phyloP scores from a whole-genome alignment of 2,797 vertebrate species.

The Eurystomus glaucurus region DNA sequence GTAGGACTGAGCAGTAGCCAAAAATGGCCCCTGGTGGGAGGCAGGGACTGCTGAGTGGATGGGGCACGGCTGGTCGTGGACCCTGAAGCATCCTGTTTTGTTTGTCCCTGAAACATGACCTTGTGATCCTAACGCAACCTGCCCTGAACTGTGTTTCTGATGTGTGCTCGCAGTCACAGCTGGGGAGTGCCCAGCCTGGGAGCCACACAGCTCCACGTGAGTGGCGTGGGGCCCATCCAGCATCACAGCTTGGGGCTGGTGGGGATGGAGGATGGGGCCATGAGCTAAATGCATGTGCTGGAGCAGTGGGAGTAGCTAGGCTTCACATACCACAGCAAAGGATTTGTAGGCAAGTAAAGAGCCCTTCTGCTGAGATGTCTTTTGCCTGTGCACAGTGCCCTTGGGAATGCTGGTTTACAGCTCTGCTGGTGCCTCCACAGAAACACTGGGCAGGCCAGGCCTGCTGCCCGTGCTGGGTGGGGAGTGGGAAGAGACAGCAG shows the following conservation, averaged over 20 bases:
- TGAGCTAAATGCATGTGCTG: neutral
- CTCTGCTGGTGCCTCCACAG: neutral
- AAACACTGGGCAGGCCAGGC: neutral
- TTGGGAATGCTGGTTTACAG: neutral
- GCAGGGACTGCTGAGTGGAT: neutral
- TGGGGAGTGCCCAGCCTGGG: neutral
- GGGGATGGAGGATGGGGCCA: neutral
- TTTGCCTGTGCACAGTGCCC: neutral
- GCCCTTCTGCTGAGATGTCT: neutral
- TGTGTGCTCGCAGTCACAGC: fast-evolving
- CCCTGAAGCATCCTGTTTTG: neutral
- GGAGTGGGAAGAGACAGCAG: fast-evolving
- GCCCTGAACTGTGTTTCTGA: neutral
- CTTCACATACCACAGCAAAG: neutral
- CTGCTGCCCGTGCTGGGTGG: neutral
- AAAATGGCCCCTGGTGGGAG: neutral
- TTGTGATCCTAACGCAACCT: neutral
- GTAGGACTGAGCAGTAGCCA: neutral
- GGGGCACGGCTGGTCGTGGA: neutral
- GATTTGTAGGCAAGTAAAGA: neutral
- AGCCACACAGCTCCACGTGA: neutral
- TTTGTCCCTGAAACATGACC: neutral
- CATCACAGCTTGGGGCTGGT: neutral
- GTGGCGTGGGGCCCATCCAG: fast-evolving
- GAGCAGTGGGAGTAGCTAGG: neutral